Evolutionary conservation across 2,888 invertebrate species (phyloP), one percentile per base, ranked within the genome.

Genomic region (Exephanes ischioxanthus): DNA sequence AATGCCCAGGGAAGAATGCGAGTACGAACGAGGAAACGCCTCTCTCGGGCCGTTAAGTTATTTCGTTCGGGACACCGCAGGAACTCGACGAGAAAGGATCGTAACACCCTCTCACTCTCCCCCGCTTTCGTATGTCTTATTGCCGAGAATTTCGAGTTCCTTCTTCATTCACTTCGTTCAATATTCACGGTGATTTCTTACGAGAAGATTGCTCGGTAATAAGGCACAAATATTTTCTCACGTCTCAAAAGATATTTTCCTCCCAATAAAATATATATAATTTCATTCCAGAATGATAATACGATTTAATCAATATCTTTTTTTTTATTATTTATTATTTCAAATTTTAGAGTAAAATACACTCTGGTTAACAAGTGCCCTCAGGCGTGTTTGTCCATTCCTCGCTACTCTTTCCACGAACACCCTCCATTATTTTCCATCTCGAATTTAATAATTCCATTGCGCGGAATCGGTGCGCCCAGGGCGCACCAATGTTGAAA

Each of bases 11-110:
- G 63, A 70, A 61, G 89, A 87, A 89, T 88, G 88, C 86, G 87
- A 88, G 82, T 86, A 83, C 85, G 87, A 88, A 88, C 84, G 87
- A 88, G 89, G 88, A 89, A 89, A 88, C 84, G 86, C 85, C 86
- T 76, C 71, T 53, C 33, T 66, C 72, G 75, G 84, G 80, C 83
- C 83, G 85, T 88, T 88, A 84, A 88, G 86, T 88, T 87, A 87
- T 87, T 87, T 87, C 81, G 84, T 83, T 80, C 82, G 77, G 75
- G 80, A 84, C 70, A 48, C 81, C 78, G 71, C 80, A 80, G 53
- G 37, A 68, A 75, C 72, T 45, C 45, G 45, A 55, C 67, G 63
- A 58, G 37, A 53, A 55, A 9, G 19, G 55, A 71, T 55, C 71
- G 26, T 30, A 58, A 58, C 30, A 51, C 22, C 33, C 19, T 33